Evolutionary conservation across 2,797 vertebrate genomes (phyloP), one percentile per base, ranked within the genome.

Genomic region (Schizopygopsis malacanthus): DNA sequence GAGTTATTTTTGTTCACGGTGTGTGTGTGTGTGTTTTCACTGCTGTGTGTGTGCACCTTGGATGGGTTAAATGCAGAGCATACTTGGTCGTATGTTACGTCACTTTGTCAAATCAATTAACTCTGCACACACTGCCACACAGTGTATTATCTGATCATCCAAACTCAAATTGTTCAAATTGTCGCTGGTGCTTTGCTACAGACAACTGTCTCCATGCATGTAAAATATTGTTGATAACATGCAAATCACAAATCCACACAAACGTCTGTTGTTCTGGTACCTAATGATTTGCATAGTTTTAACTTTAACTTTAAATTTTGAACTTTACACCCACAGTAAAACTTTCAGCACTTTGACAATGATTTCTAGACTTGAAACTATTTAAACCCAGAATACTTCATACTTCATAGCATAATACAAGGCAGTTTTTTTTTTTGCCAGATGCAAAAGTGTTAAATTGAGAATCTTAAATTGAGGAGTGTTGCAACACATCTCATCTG

Each of bases 251-350:
- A 20, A 82, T 25, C 15, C 9, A 78, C 65, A 54, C 45, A 73
- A 72, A 41, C 18, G n/a, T 61, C 16, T 25, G 41, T 11, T 65
- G 25, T 50, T 65, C 63, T 33, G 43, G 25, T 50, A 6, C 56
- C 75, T 79, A 43, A 45, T 61, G 8, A 79, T 85, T 79, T 85
- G 83, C 65, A 56, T 70, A 79, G 39, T 20, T 39, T 70, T 56
- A 70, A 56, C 67, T 59, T 18, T 28, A 59, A 41, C 20, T 45
- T 54, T 4, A n/a, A 0, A 59, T 59, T 22, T 50, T 75, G 16
- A 11, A 65, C 71, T 18, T 75, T 52, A 41, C 77, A 83, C 20
- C 33, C 20, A 39, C 37, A 43, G 13, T 33, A 25, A 9, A 72
- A 28, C 9, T 4, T 45, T 59, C 50, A 56, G 52, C 3, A 47